phyloP scores from a whole-genome alignment of 23 tunicate species.

The Corella eumyota region DNA sequence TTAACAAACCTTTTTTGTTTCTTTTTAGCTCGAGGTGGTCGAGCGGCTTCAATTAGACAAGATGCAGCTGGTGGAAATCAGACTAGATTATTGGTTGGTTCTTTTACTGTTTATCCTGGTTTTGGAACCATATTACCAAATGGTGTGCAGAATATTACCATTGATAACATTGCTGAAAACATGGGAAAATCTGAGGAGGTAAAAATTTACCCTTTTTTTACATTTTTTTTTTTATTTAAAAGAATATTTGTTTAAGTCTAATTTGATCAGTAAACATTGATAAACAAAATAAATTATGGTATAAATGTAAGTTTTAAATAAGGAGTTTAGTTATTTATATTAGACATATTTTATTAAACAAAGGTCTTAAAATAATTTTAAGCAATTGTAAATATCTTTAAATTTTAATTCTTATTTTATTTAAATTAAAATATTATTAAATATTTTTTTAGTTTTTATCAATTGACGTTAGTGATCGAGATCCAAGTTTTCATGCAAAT shows the following conservation, averaged over 20 bases:
- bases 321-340: no score
- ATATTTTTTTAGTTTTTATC: conserved; percentile 79
- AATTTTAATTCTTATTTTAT: background rate
- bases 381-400: no score
- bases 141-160: conserved; percentile 53
- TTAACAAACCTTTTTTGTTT: no score
- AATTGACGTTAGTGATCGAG: conserved; percentile 89
- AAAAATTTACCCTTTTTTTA: no score
- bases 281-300: no score
- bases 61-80: conserved; percentile 62
- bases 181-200: conserved; percentile 82
- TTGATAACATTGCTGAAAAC: conserved; percentile 82
- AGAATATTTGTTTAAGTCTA: no score
- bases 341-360: no score
- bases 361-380: no score
- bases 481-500: conserved; percentile 50
- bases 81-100: conserved; percentile 63
- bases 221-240: no score
- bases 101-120: conserved; percentile 87
- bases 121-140: conserved; percentile 83
- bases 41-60: conserved; percentile 71
- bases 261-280: no score
- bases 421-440: no score
- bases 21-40: conserved; percentile 55
- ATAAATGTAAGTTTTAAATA: no score